Percentiles rank a stretch among this genome's conserved stretches.
phyloP scores from a whole-genome alignment of 1,140 invertebrate species.

The Danaus plexippus region DNA sequence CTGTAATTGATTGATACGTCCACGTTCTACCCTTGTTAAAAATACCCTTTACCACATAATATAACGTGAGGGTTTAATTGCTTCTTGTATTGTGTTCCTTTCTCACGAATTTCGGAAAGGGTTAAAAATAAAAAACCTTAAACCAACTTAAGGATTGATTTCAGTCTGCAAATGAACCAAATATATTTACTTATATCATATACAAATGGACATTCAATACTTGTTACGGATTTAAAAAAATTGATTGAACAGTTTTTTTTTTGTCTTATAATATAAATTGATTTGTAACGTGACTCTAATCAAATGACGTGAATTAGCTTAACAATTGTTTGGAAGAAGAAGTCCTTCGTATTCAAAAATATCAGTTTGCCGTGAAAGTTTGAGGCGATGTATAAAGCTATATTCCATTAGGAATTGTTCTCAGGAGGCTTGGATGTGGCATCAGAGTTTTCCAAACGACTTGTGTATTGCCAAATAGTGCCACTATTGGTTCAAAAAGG shows the following conservation, averaged over 20 bases:
- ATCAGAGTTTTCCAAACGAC: constrained; percentile 36
- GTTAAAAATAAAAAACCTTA: too few relatives aligned
- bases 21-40: constrained; percentile 26
- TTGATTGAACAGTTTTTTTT: too few relatives aligned
- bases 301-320: constrained; percentile 2
- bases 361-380: constrained; percentile 18
- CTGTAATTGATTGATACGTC: constrained; percentile 64
- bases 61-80: constrained; percentile 11
- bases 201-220: too few relatives aligned
- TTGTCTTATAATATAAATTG: too few relatives aligned
- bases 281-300: neutral
- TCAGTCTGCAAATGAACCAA: too few relatives aligned
- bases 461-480: constrained; percentile 26
- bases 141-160: too few relatives aligned
- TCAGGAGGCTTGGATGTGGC: constrained; percentile 22
- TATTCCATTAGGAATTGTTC: constrained; percentile 25
- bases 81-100: constrained; percentile 1
- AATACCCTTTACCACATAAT: constrained; percentile 11
- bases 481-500: constrained; percentile 30
- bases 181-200: too few relatives aligned
- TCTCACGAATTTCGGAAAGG: too few relatives aligned
- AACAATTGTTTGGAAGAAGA: neutral
- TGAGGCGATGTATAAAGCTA: constrained; percentile 20
- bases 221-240: too few relatives aligned
- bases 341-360: constrained; percentile 12